Evolutionary conservation across 2,113 vertebrate genomes (phyloP).

Genomic region (Odobenus rosmarus): DNA sequence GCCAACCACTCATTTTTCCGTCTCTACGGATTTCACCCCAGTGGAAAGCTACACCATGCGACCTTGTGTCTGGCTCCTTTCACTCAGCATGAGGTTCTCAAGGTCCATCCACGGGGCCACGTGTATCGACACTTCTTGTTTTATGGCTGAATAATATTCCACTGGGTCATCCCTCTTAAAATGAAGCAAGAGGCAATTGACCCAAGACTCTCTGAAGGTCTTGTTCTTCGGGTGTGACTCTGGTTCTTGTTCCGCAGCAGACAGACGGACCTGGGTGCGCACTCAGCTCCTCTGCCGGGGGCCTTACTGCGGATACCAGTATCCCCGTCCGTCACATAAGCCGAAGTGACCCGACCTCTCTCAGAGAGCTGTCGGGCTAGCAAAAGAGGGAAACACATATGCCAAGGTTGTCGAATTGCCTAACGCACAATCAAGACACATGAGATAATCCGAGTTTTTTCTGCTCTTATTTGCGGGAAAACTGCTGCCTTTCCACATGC

Average conservation of each 20-base stretch:
- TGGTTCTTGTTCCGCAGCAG: rapidly evolving
- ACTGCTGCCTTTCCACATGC: background rate
- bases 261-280: background rate
- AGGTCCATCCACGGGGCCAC: rapidly evolving
- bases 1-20: rapidly evolving
- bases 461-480: background rate
- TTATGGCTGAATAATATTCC: background rate
- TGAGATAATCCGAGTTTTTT: background rate
- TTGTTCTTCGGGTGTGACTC: rapidly evolving
- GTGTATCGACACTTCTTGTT: rapidly evolving
- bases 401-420: background rate
- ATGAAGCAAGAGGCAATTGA: background rate
- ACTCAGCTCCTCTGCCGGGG: rapidly evolving
- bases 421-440: rapidly evolving
- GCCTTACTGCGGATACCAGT: background rate
- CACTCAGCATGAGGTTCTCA: rapidly evolving
- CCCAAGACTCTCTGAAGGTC: rapidly evolving
- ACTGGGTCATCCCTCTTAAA: background rate
- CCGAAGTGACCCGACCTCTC: background rate
- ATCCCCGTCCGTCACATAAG: background rate
- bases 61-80: background rate
- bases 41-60: rapidly evolving
- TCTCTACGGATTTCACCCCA: rapidly evolving
- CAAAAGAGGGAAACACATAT: background rate
- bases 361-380: background rate